phyloP scores from a whole-genome alignment of 2,888 invertebrate genomes.

The Reticulitermes lucifugus region DNA sequence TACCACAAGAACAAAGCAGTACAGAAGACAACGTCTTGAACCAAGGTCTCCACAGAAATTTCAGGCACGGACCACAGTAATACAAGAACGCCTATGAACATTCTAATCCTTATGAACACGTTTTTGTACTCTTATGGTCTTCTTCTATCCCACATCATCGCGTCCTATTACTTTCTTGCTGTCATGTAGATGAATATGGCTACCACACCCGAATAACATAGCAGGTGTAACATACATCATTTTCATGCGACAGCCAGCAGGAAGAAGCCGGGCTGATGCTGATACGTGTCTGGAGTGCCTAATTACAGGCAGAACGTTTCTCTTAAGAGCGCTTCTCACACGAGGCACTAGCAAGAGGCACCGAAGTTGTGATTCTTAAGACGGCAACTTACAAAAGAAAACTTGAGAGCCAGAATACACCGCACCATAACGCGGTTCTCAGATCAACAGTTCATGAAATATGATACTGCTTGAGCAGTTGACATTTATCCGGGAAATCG shows the following conservation, averaged over 20 bases:
- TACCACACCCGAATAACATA: conserved; percentile 9
- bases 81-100: neutral
- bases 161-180: neutral
- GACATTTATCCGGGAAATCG: no score
- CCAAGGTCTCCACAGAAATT: neutral
- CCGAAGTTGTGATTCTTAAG: no score
- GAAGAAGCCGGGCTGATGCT: neutral
- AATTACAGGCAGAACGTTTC: neutral
- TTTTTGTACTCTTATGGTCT: neutral
- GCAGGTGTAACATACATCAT: conserved; percentile 16
- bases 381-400: no score
- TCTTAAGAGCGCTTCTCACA: neutral
- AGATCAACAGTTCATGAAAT: no score
- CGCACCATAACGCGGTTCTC: no score
- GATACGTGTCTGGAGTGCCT: neutral
- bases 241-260: neutral
- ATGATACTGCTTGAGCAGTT: no score
- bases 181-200: neutral
- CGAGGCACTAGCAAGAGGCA: neutral
- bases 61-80: neutral
- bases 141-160: neutral
- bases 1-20: neutral
- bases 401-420: no score
- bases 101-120: neutral
- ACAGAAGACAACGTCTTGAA: neutral